These are phyloP conservation scores for Abramis brama DNA, from an alignment of 2,113 vertebrate species.

Conservation along the genomic window DNA sequence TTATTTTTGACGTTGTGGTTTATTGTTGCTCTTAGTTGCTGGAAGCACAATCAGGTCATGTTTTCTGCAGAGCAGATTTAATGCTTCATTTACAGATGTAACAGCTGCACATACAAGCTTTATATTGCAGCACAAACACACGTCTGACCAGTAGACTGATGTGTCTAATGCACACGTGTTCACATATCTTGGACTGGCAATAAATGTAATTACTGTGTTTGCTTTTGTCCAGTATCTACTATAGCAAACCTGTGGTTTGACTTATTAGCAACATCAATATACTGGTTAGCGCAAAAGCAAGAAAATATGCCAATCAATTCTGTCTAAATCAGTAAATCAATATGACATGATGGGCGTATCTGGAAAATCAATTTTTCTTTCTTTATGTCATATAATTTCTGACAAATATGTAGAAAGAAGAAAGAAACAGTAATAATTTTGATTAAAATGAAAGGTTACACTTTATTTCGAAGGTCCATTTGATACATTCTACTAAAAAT, in stretches of 20 bases:
- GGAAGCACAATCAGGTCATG: conserved; percentile 7
- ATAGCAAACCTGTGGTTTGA: not conserved
- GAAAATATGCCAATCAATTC: not conserved
- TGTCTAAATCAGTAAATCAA: not conserved
- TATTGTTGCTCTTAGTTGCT: not conserved
- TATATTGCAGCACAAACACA: not conserved
- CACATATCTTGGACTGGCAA: not conserved
- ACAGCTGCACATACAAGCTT: not conserved
- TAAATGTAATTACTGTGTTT: not conserved
- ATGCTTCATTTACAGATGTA: not conserved
- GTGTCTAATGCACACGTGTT: not conserved
- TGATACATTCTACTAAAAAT: too few species aligned
- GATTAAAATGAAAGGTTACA: too few species aligned
- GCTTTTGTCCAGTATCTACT: not conserved
- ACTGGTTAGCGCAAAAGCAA: not conserved
- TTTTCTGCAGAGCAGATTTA: not conserved
- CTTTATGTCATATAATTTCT: too few species aligned
- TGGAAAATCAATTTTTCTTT: too few species aligned
- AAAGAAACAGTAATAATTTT: too few species aligned
- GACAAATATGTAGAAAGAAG: too few species aligned
- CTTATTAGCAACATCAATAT: not conserved
- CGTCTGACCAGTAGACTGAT: not conserved
- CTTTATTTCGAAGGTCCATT: too few species aligned
- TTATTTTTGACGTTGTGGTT: not conserved
- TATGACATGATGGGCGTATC: too few species aligned